Evolutionary conservation across 2,113 vertebrate species (phyloP), one percentile per base, ranked within the genome.

Genomic region (Hypomesus transpacificus): DNA sequence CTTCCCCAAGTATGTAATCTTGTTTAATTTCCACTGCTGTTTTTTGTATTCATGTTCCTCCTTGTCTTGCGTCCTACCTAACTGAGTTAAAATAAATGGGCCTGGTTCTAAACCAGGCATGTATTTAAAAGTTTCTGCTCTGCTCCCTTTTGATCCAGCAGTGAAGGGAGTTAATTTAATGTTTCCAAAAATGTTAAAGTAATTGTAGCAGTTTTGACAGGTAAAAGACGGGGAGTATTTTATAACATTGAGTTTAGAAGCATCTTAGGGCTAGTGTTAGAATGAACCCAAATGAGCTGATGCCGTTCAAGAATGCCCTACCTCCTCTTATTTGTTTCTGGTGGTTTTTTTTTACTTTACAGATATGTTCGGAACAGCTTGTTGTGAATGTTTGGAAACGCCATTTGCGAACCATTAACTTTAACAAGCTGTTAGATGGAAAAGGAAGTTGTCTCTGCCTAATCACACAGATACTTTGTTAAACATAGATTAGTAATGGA

Each of bases 1-100:
- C 72, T 88, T 90, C 76, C 84, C 76, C 81, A 77, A 83, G 79
- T 87, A 81, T 90, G 86, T 90, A 88, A 87, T 82, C 50, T 60
- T 76, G 28, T 75, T 82, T 22, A 67, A 66, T 78, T 54, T 34
- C 51, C 70, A 77, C 66, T 21, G 72, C 56, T 52, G 52, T 70
- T 74, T 28, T 75, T 68, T 46, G 59, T 61, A 4, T 50, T n/a
- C 34, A 3, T 64, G 14, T 76, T 74, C 56, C 68, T 68, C 68
- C 6, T 64, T 34, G 71, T 67, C 66, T 63, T 65, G 24, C 9
- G 54, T 75, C 61, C 68, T 39, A 71, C 65, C 63, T 50, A 75
- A 26, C 6, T 56, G 71, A 79, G 73, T 71, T 78, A 75, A 66
- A 73, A 74, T 60, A 57, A 80, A 76, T 74, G 34, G 59, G 51